Evolutionary conservation across 2,888 invertebrate genomes (phyloP), one percentile per base, ranked within the genome.

Genomic region (Lycophotia porphyrea): DNA sequence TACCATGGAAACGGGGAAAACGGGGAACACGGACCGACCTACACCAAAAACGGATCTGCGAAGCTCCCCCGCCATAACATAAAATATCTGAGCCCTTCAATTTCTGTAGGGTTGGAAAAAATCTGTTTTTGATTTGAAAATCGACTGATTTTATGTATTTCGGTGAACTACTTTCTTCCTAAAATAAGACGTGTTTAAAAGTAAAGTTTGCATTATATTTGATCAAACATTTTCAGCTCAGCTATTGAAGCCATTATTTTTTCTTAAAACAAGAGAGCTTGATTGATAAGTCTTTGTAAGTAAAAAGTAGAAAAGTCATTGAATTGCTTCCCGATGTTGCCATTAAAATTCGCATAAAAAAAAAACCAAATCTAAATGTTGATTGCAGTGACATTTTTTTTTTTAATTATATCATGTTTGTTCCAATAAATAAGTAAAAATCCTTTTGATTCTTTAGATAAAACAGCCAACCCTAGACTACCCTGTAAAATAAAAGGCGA

Each of bases 1-100:
- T 89, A 74, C 91, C 90, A 93, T 93, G 85, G 91, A 84, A 91
- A 94, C 94, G 82, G 39, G 85, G 58, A 42, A 31, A 52, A 55
- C n/a, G 15, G 61, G 21, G 63, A 44, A 44, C 34, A 55, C 31
- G 49, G 52, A 31, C 87, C 81, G 81, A 86, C 82, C 89, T 89
- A 86, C 86, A 83, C 81, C 79, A 71, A 76, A 82, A 85, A 88
- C 84, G 88, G 84, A 88, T 86, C 87, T 86, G 27, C 55, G 77
- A 52, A 86, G 78, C 81, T 83, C 84, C 81, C 87, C 60, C 69
- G 58, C 87, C 84, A 87, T 90, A 90, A 90, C 91, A 90, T 89
- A 92, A 91, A 91, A 91, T 91, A 89, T 88, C 86, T 87, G 85
- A 84, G 81, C 85, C 84, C 82, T 84, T 70, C 74, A 86, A 85